Base-by-base conservation (phyloP, 2,113 vertebrate species). In the Parotia lawesii region DNA sequence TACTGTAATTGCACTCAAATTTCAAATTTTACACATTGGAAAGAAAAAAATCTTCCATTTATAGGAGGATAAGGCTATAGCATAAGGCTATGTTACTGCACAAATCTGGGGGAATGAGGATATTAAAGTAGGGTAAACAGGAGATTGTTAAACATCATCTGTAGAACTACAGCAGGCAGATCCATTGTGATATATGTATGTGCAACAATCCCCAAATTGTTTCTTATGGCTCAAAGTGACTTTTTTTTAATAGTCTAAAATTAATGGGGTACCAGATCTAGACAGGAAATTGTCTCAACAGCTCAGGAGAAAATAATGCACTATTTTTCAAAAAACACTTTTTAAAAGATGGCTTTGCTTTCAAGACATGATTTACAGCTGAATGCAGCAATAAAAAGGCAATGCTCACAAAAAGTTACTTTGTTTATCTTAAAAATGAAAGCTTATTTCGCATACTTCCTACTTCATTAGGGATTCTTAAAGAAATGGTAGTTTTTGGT, bases 391-490 rank as follows among this genome's bases (percentile, higher is more conserved):
- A 89, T 61, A 93, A 95, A 85, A 94, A 96, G 79, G 78, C 94
- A 95, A 87, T 44, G 83, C 72, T 95, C 72, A 94, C 62, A 50
- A 72, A 84, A 95, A 93, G 70, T 96, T 92, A 90, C 77, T 93
- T 96, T 91, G 77, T 97, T 96, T 93, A 82, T 95, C 95, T 93
- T 84, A 69, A 88, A 96, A 97, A 97, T 70, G 75, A 96, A 97
- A 97, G 72, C 48, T 95, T 96, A 61, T 94, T 97, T 97, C 86
- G 40, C 75, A 71, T 64, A 82, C 66, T 75, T 92, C 65, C 81
- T 72, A 45, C 69, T 71, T 72, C 86, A 92, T 90, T 80, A 56
- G 70, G 79, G 81, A 42, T 73, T 87, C 87, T 89, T 91, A 85
- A 42, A 66, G 77, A 96, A 95, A 96, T 61, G 19, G 40, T 73